Base-by-base conservation (phyloP, 2,888 invertebrate species). In the Lathronympha strigana region DNA sequence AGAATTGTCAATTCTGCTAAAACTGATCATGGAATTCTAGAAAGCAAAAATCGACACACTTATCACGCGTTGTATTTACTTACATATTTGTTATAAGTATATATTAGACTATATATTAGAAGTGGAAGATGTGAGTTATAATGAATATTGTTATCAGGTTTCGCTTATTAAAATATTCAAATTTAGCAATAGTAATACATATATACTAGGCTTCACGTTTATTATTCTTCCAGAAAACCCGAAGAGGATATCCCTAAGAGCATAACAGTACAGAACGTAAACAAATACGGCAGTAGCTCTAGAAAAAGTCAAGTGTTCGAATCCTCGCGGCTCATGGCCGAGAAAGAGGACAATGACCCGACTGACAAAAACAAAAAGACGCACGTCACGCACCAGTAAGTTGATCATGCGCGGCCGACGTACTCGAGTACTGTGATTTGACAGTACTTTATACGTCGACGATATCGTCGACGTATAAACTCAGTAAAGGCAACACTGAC, bases 311-410 rank as follows among this genome's bases (percentile, higher is more conserved):
- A 95, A 78, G 94, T 95, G 71, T 96, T 95, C 78, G 95, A 95
- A 85, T 94, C 95, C 64, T 94, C 95, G 68, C 86, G 95, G 76
- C 95, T 94, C 89, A 95, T 95, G 62, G 94, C 95, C 69, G 96
- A 96, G 71, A 93, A 94, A 76, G 96, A 96, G 76, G 95, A 96
- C 84, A 94, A 94, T 80, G 95, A 95, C 55, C 93, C 94, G 31
- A 94, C 94, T 28, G 95, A 95, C 72, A 95, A 94, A 90, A 87
- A 79, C 84, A 91, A 88, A 88, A 92, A 91, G 81, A 78, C 80
- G 63, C 83, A 85, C 82, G 57, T 21, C 43, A 76, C 73, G 73
- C 78, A 87, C 78, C 89, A 88, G 91, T 92, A 92, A 92, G 91
- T 91, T 75, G 28, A 40, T 28, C 50, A 40, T 31, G 63, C 54